Base-by-base conservation (phyloP, 2,888 invertebrate species). In the Choreutis nemorana region DNA sequence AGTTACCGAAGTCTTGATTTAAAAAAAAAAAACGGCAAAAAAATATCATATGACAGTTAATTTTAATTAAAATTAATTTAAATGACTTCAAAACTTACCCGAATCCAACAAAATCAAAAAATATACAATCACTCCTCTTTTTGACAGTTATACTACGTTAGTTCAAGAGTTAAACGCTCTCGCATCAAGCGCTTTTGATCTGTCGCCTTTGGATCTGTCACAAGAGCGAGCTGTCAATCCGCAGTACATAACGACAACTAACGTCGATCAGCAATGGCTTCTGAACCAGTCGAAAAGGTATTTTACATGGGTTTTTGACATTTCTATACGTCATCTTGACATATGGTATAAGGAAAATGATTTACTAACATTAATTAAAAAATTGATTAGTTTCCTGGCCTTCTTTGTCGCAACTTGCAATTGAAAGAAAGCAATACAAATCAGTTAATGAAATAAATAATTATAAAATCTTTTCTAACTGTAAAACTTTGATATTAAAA, bases 141-240 rank as follows among this genome's bases (percentile, higher is more conserved):
- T n/a, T n/a, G n/a, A n/a, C 55, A 86, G 86, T 26, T 81, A 84
- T 43, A 75, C 83, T 33, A 58, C 72, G 0, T 53, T 87, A 34
- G 78, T 87, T 0, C 62, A 82, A 36, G 75, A 87, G 28, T 45
- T 90, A 11, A 87, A 88, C 43, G 82, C 84, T 8, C 48, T 89
- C 5, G 83, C 85, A 0, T 77, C 81, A 0, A 79, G 82, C 16
- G 81, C 81, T 27, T 88, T 87, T 45, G 85, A 86, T 41, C 51
- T 86, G 3, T 84, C 84, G 1, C 85, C 86, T 0, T 45, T 86
- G 23, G 84, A 86, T 33, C 55, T 85, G 5, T 83, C 85, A 3
- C 82, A 83, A 30, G 80, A 82, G 26, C 65, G 83, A 30, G 66
- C 81, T 0, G 78, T 87, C 26, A 83, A 86, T 49, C 81, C 87